These are phyloP conservation scores for Drosophila carrolli DNA, from an alignment of 1,140 invertebrate species.

Conservation along the genomic window DNA sequence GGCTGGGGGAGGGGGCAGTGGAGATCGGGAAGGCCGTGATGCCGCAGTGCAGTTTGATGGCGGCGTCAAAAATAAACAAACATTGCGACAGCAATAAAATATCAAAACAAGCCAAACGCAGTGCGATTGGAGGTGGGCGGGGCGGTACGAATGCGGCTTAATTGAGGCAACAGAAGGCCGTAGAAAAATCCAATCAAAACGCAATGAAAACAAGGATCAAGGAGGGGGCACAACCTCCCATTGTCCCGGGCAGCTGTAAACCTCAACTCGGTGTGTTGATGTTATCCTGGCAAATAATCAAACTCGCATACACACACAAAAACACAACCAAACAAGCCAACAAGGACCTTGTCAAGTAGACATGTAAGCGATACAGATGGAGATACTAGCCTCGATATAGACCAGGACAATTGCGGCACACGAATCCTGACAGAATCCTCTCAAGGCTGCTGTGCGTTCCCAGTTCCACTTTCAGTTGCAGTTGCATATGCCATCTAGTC, in stretches of 20 bases:
- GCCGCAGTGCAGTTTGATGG: slow-evolving; percentile 62
- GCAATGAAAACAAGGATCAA: slow-evolving; percentile 69
- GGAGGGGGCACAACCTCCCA: slow-evolving; percentile 33
- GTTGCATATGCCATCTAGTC: slow-evolving; percentile 2
- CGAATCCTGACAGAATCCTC: slow-evolving; percentile 16
- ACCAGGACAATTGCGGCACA: slow-evolving; percentile 46
- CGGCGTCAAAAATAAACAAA: slow-evolving; percentile 77
- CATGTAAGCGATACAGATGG: slow-evolving; percentile 69
- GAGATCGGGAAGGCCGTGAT: slow-evolving; percentile 1
- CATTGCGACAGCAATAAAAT: slow-evolving; percentile 81
- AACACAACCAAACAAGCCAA: slow-evolving; percentile 53
- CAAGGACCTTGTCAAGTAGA: slow-evolving; percentile 72
- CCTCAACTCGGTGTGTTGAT: slow-evolving; percentile 62
- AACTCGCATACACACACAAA: slow-evolving; percentile 31
- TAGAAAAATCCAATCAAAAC: slow-evolving; percentile 81
- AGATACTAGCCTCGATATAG: slow-evolving; percentile 33
- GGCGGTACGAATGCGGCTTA: slow-evolving; percentile 43
- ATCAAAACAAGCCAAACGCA: slow-evolving; percentile 46
- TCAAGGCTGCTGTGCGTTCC: slow-evolving; percentile 12
- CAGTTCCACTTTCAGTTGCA: slow-evolving; percentile 25
- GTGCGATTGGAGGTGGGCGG: slow-evolving; percentile 7
- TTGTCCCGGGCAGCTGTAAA: slow-evolving; percentile 37
- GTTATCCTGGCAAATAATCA: slow-evolving; percentile 79
- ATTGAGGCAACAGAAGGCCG: slow-evolving; percentile 71
- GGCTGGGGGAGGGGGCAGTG: not conserved